phyloP scores from a whole-genome alignment of 2,797 vertebrate genomes.

The Cyprinodon diabolis region DNA sequence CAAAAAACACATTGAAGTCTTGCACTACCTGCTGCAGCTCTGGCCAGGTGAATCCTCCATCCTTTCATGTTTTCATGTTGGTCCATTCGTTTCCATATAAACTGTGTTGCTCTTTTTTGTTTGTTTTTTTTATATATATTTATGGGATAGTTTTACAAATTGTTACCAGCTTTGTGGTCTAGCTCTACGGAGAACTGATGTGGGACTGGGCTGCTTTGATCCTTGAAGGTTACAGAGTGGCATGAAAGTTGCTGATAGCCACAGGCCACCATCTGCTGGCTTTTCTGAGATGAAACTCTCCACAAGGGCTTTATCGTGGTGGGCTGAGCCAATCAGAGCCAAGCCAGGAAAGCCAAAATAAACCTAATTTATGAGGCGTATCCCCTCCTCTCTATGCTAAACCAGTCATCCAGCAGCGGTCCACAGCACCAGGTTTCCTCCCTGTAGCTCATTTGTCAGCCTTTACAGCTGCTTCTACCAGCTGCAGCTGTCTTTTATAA shows the following conservation, averaged over 20 bases:
- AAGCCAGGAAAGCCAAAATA: conserved; percentile 35
- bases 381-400: conserved; percentile 41
- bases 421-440: conserved; percentile 35
- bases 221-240: conserved; percentile 48
- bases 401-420: conserved; percentile 43
- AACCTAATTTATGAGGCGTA: conserved; percentile 54
- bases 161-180: conserved; percentile 38
- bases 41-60: conserved; percentile 88
- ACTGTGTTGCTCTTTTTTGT: background rate
- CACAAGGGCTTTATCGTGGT: conserved; percentile 48
- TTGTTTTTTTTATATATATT: background rate
- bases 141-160: conserved; percentile 15
- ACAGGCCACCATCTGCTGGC: conserved; percentile 59
- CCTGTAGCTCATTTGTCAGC: conserved; percentile 52
- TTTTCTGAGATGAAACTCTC: conserved; percentile 50
- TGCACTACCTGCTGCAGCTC: conserved; percentile 96
- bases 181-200: conserved; percentile 42
- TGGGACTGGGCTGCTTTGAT: conserved; percentile 58
- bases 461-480: conserved; percentile 51
- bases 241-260: conserved; percentile 54
- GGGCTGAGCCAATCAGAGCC: conserved; percentile 41
- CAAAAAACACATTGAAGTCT: conserved; percentile 99
- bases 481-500: conserved; percentile 58
- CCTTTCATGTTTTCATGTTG: background rate
- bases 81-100: conserved; percentile 3